A percentile compares a stretch with the other conserved stretches of the same genome.
Evolutionary conservation across 1,140 invertebrate genomes (phyloP).

Genomic region (Bombus superbus): DNA sequence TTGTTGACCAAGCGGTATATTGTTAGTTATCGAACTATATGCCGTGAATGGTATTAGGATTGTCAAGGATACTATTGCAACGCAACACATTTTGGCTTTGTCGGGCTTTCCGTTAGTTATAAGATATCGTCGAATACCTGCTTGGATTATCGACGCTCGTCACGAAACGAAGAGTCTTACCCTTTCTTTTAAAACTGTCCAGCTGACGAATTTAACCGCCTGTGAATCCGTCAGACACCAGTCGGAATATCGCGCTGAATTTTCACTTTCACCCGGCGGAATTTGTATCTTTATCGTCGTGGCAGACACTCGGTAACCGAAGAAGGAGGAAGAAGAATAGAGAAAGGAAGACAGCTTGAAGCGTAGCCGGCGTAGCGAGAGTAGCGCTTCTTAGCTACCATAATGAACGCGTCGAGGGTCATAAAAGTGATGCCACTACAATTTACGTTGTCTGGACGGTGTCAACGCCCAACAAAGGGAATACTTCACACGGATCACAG

Average conservation of each 20-base stretch:
- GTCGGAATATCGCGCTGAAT: constrained; percentile 25
- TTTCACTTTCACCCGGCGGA: neutral
- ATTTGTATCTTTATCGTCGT: constrained; percentile 7
- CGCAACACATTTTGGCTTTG: too few species aligned
- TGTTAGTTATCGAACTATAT: neutral
- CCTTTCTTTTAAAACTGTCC: neutral
- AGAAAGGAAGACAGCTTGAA: constrained; percentile 12
- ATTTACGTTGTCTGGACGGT: constrained; percentile 62
- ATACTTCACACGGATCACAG: constrained; percentile 23
- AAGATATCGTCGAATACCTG: neutral
- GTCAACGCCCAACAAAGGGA: constrained; percentile 49
- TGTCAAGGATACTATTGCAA: neutral
- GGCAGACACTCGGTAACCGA: constrained; percentile 7
- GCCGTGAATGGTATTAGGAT: neutral
- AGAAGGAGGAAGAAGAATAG: constrained; percentile 9
- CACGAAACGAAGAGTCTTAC: neutral
- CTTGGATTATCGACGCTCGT: neutral
- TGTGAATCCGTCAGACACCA: neutral
- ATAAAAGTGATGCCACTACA: constrained; percentile 61
- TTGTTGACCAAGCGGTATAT: neutral
- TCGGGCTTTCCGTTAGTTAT: too few species aligned
- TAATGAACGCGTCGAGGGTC: constrained; percentile 60
- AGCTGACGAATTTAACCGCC: neutral
- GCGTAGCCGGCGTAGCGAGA: constrained; percentile 22
- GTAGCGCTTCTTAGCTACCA: constrained; percentile 46